Evolutionary conservation across 1,140 invertebrate species (phyloP), one percentile per base, ranked within the genome.

Genomic region (Bombus turneri): DNA sequence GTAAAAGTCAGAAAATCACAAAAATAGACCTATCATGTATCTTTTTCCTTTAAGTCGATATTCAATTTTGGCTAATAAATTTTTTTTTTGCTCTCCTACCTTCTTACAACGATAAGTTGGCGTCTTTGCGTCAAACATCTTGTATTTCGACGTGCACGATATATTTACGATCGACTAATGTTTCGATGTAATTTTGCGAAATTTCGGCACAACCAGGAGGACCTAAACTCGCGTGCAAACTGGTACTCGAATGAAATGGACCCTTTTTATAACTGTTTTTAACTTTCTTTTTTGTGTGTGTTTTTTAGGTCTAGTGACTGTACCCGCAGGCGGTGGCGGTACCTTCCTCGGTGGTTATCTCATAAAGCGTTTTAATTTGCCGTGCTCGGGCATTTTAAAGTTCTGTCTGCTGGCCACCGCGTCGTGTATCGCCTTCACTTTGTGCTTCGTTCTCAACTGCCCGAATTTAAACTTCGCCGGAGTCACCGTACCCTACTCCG

Each of bases 281-380:
- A 13, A 12, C 3, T 37, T 28, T 5, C 18, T 0, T 12, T 34
- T 47, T 39, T 18, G 4, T 72, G 59, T 74, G 47, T 72, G 59
- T 47, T 83, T 86, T 77, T 1, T 91, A 97, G 97, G 97, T 62
- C 91, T 97, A 47, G 96, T 97, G 15, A 97, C 96, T 0, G 97
- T 98, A 10, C 97, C 97, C 0, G 97, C 97, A 3, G 97, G 97
- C 0, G 96, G 97, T 4, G 97, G 97, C 3, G 98, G 97, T 28
- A 98, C 97, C 9, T 98, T 98, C 91, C 91, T 97, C 2, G 98
- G 98, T 57, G 98, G 98, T 5, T 98, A 97, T 93, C 92, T 98
- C 79, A 97, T 98, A 37, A 98, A 98, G 94, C 96, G 96, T 62
- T 96, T 97, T 91, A 96, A 96, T 57, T 93, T 98, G n/a, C 94